Percentiles rank a stretch among this genome's conserved stretches.
phyloP scores from a whole-genome alignment of 2,888 invertebrate genomes.

The Imbricaverruca yamaguchii region DNA sequence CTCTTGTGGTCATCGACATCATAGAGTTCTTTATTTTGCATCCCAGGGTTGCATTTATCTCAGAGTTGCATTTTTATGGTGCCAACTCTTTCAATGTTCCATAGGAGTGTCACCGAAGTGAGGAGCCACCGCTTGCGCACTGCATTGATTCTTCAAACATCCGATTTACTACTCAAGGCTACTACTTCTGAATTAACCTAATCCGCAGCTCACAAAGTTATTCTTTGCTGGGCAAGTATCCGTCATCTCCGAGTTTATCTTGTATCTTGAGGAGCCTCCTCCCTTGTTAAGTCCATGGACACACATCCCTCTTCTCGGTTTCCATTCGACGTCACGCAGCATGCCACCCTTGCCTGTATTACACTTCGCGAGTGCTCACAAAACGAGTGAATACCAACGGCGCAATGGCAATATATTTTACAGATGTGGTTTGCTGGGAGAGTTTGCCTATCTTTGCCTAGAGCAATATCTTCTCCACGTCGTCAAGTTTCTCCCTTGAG shows the following conservation, averaged over 20 bases:
- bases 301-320: not conserved
- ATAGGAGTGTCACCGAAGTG: not conserved
- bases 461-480: not conserved
- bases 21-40: not conserved
- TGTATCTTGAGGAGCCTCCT: not conserved
- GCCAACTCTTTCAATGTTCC: not conserved
- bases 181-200: not conserved
- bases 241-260: not conserved
- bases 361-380: not conserved
- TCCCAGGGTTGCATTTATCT: not conserved
- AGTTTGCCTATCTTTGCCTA: not conserved
- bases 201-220: not conserved
- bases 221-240: not conserved
- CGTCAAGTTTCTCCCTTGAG: not conserved
- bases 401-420: not conserved
- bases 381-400: not conserved
- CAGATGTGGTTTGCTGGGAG: not conserved
- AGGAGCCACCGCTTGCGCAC: not conserved
- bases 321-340: not conserved
- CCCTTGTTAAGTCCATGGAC: not conserved
- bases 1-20: not conserved
- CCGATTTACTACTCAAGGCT: not conserved
- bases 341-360: not conserved
- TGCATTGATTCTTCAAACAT: not conserved
- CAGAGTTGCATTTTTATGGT: not conserved